Conservation (phyloP, 2,797 vertebrate genomes). For the Xenentodon cancila region DNA sequence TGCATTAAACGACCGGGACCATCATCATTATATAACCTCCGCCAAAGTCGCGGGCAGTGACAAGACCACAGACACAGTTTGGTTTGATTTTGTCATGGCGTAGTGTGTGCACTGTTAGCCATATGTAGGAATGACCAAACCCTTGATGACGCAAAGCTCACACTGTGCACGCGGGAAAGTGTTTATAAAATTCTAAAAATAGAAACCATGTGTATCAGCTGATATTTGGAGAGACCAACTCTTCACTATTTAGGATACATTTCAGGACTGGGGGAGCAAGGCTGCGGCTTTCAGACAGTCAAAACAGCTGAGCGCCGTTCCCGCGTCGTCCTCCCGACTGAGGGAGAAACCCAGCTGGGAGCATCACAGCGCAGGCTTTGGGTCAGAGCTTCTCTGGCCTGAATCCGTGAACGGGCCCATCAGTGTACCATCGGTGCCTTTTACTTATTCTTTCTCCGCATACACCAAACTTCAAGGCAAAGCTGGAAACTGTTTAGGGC, state of each 20-base stretch:
- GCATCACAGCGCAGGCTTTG: conserved; percentile 30
- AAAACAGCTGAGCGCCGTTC: conserved; percentile 58
- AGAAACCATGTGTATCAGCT: conserved; percentile 20
- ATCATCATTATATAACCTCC: conserved; percentile 64
- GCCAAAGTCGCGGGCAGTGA: conserved; percentile 39
- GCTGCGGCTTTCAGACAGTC: conserved; percentile 42
- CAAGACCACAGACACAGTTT: conserved; percentile 26
- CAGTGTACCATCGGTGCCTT: conserved; percentile 19
- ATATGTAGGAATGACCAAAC: conserved; percentile 12
- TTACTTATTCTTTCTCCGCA: conserved; percentile 31
- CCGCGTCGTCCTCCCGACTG: conserved; percentile 53
- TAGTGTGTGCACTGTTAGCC: neutral
- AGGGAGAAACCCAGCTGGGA: conserved; percentile 43
- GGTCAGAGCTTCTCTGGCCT: conserved; percentile 55
- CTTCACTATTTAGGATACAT: conserved; percentile 59
- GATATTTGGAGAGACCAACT: conserved; percentile 21
- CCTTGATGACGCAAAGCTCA: neutral
- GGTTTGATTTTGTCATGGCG: conserved; percentile 18
- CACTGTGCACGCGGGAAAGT: conserved; percentile 1
- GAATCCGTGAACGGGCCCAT: conserved; percentile 34
- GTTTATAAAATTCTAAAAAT: conserved; percentile 28
- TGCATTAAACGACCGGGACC: conserved; percentile 59
- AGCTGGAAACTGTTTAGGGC: conserved; percentile 22
- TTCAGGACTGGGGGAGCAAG: conserved; percentile 52
- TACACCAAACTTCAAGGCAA: conserved; percentile 29